A percentile compares a stretch with the other conserved stretches of the same genome.
phyloP scores from a whole-genome alignment of 2,888 invertebrate species.

The Napeogenes inachia region DNA sequence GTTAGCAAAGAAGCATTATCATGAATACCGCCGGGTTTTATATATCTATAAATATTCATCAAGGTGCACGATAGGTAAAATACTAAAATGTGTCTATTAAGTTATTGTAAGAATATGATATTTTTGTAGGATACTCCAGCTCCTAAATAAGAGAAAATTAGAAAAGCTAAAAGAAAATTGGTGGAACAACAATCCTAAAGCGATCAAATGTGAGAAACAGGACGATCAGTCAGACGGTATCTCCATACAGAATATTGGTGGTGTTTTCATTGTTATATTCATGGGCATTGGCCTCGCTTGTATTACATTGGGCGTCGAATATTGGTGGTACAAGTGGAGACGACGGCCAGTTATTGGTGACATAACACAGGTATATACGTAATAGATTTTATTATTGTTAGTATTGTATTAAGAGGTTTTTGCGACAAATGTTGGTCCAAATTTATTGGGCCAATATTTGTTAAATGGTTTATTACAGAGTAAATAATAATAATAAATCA shows the following conservation, averaged over 20 bases:
- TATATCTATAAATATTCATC: too few relatives aligned
- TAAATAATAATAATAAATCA: too few relatives aligned
- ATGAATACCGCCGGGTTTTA: too few relatives aligned
- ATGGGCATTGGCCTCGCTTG: slow-evolving; percentile 96
- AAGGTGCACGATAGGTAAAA: too few relatives aligned
- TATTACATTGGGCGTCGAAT: slow-evolving; percentile 93
- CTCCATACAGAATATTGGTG: slow-evolving; percentile 97
- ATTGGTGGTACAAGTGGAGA: slow-evolving; percentile 93
- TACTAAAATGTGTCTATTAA: too few relatives aligned
- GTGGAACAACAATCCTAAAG: slow-evolving; percentile 94
- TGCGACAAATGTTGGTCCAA: too few relatives aligned
- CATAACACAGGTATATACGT: slow-evolving; percentile 72
- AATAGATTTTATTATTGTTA: background rate
- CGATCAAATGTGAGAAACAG: slow-evolving; percentile 87
- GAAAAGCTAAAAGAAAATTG: slow-evolving; percentile 97
- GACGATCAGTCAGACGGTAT: slow-evolving; percentile 98
- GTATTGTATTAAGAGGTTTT: too few relatives aligned
- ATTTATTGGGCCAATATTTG: too few relatives aligned
- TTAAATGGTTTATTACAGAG: too few relatives aligned
- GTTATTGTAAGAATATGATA: background rate
- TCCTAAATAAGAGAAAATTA: slow-evolving; percentile 93
- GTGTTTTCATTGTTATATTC: slow-evolving; percentile 98
- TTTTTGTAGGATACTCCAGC: slow-evolving; percentile 86
- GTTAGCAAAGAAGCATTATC: too few relatives aligned
- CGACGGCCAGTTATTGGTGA: slow-evolving; percentile 79